Evolutionary conservation across 2,797 vertebrate genomes (phyloP).

Genomic region (Tadarida brasiliensis): DNA sequence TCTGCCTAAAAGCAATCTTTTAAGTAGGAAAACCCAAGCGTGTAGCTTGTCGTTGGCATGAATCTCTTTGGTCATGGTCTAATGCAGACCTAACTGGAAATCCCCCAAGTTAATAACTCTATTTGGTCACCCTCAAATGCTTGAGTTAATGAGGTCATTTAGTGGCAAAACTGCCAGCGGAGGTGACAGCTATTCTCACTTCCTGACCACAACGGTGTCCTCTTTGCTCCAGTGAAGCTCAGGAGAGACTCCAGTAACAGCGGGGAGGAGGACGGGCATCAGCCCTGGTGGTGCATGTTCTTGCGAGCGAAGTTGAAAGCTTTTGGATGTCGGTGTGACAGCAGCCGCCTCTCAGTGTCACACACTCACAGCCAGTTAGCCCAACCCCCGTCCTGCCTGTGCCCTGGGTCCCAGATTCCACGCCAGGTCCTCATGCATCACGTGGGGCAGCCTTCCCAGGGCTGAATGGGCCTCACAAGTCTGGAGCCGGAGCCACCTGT

Average conservation of each 20-base stretch:
- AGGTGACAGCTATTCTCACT: rapidly evolving
- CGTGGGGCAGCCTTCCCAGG: too few relatives aligned
- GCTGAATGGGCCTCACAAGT: background rate
- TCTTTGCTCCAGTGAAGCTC: background rate
- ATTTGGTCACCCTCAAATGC: background rate
- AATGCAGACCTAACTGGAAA: background rate
- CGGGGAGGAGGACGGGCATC: rapidly evolving
- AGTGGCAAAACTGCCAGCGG: background rate
- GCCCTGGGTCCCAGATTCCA: background rate
- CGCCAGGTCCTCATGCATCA: rapidly evolving
- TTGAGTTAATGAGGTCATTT: background rate
- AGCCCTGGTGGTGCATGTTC: background rate
- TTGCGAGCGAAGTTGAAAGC: background rate
- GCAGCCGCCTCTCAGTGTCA: background rate
- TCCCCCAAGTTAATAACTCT: background rate
- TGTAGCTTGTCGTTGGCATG: background rate
- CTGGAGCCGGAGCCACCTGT: background rate
- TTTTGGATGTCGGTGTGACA: background rate
- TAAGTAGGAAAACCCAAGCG: background rate
- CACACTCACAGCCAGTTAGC: rapidly evolving
- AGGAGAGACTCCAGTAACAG: background rate
- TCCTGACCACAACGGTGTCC: background rate
- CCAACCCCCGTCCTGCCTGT: rapidly evolving
- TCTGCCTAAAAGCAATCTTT: background rate
- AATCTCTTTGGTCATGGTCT: background rate